Conservation (phyloP, 2,888 invertebrate genomes). For the Phasia obesa region DNA sequence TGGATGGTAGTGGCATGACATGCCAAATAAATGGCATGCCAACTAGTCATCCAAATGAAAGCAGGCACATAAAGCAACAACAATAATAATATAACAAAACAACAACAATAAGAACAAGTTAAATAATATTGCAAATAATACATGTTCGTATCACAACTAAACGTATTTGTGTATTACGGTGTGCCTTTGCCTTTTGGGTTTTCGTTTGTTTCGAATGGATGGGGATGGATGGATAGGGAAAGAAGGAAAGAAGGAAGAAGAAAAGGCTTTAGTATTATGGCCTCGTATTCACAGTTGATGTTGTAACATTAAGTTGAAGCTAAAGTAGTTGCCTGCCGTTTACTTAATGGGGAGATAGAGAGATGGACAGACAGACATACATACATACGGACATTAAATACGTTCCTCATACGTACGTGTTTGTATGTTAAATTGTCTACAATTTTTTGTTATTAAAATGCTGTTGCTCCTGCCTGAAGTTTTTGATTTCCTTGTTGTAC, state of each 20-base stretch:
- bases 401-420: slow-evolving; percentile 54
- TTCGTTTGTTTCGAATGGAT: slow-evolving; percentile 11
- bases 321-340: slow-evolving; percentile 23
- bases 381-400: not conserved
- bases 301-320: slow-evolving; percentile 39
- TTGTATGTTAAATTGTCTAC: slow-evolving; percentile 56
- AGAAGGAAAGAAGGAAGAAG: not conserved
- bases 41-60: slow-evolving; percentile 64
- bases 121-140: slow-evolving; percentile 35
- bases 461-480: slow-evolving; percentile 11
- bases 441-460: slow-evolving; percentile 41
- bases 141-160: slow-evolving; percentile 21
- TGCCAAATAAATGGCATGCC: slow-evolving; percentile 71
- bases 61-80: slow-evolving; percentile 41
- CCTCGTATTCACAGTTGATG: slow-evolving; percentile 14
- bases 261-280: no score
- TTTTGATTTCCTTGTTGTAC: slow-evolving; percentile 30
- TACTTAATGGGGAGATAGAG: not conserved
- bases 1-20: slow-evolving; percentile 69
- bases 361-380: not conserved
- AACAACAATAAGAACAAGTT: slow-evolving; percentile 37
- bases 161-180: slow-evolving; percentile 9
- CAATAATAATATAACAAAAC: slow-evolving; percentile 12
- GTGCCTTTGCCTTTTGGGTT: slow-evolving; percentile 30
- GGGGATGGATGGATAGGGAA: not conserved